A percentile compares a stretch with the other conserved stretches of the same genome.
These are phyloP conservation scores for Drosophila pseudotalamancana DNA, from an alignment of 2,888 invertebrate species.

Conservation along the genomic window DNA sequence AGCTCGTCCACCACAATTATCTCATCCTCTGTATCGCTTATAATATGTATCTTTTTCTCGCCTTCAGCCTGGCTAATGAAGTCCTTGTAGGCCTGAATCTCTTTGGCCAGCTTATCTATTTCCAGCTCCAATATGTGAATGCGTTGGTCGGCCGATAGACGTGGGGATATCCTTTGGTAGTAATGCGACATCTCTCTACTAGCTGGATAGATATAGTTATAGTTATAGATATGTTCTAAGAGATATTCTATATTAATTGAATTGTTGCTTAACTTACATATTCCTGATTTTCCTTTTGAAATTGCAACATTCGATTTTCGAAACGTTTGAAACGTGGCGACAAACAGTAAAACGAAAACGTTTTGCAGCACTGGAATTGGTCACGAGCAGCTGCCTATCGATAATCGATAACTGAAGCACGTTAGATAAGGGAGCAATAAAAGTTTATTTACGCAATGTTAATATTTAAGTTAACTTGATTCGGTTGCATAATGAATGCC, in stretches of 20 bases:
- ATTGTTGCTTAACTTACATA: slow-evolving; percentile 10
- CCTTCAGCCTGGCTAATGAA: background rate
- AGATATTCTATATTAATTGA: too few relatives aligned
- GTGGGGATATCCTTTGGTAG: background rate
- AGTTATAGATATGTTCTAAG: too few relatives aligned
- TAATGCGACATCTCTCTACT: background rate
- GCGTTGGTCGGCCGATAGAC: background rate
- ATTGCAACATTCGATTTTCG: too few relatives aligned
- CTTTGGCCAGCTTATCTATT: slow-evolving; percentile 4
- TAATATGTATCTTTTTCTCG: fast-evolving
- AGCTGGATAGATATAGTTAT: background rate
- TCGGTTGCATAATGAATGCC: background rate
- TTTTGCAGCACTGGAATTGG: too few relatives aligned
- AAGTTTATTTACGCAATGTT: too few relatives aligned
- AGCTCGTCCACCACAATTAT: background rate
- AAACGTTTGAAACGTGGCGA: too few relatives aligned
- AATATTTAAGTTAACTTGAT: background rate
- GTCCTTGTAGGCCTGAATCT: slow-evolving; percentile 10
- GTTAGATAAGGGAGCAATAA: background rate
- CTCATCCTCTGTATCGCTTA: background rate
- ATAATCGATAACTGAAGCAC: background rate
- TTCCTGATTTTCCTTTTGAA: background rate
- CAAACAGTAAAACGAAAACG: too few relatives aligned
- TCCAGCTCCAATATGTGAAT: slow-evolving; percentile 11
- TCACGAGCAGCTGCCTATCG: too few relatives aligned